phyloP scores from a whole-genome alignment of 2,797 vertebrate genomes.

The Syncerus caffer region DNA sequence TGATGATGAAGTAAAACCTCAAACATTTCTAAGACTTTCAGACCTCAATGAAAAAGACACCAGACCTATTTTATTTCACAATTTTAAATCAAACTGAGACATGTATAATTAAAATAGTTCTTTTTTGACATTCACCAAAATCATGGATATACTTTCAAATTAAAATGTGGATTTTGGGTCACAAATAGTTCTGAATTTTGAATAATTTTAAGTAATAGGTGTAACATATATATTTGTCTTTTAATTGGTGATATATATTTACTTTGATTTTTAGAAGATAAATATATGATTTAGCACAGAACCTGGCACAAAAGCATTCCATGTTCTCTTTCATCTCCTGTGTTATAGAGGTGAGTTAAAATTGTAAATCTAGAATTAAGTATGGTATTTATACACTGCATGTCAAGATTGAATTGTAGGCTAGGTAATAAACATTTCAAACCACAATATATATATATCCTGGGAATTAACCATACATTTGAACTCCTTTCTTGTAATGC shows the following conservation, averaged over 20 bases:
- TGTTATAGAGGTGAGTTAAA: not conserved
- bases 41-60: not conserved
- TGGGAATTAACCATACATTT: slow-evolving; percentile 8
- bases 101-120: not conserved
- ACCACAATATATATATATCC: not conserved
- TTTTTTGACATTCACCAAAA: slow-evolving; percentile 10
- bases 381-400: not conserved
- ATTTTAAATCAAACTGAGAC: slow-evolving; percentile 45
- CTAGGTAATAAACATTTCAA: slow-evolving; percentile 43
- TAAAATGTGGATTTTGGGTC: not conserved
- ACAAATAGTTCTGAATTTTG: not conserved
- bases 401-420: slow-evolving; percentile 13
- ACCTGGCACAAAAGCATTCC: not conserved
- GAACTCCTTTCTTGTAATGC: not conserved
- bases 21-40: slow-evolving; percentile 29
- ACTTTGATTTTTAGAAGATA: slow-evolving; percentile 31
- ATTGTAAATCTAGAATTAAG: slow-evolving; percentile 46
- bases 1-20: slow-evolving; percentile 6
- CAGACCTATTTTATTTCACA: not conserved
- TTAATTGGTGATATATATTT: not conserved
- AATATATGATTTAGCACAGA: not conserved
- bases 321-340: not conserved
- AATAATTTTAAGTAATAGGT: not conserved
- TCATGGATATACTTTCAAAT: not conserved
- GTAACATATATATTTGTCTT: not conserved